Conservation (phyloP, 2,888 invertebrate genomes). For the Helicoverpa assulta region DNA sequence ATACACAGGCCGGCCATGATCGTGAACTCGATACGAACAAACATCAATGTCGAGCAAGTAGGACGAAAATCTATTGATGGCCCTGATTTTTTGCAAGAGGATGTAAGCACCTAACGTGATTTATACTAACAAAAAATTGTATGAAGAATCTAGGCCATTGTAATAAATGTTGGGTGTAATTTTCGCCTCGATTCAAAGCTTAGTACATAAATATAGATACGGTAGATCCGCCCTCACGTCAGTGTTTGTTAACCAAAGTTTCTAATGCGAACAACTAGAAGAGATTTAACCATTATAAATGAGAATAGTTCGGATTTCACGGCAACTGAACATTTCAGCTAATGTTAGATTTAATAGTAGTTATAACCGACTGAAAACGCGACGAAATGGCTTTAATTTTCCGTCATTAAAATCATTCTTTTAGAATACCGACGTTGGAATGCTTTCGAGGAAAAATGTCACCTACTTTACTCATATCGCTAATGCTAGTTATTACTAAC, state of each 20-base stretch:
- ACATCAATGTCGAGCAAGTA: slow-evolving; percentile 44
- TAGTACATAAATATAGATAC: slow-evolving; percentile 37
- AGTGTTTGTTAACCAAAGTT: slow-evolving; percentile 50
- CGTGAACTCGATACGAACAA: slow-evolving; percentile 61
- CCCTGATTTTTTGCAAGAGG: slow-evolving; percentile 33
- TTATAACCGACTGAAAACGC: slow-evolving; percentile 53
- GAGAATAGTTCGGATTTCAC: slow-evolving; percentile 52
- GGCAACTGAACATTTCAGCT: slow-evolving; percentile 55
- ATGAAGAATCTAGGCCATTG: slow-evolving; percentile 31
- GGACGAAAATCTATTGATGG: slow-evolving; percentile 42
- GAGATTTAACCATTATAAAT: slow-evolving; percentile 44
- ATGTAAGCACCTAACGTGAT: slow-evolving; percentile 7
- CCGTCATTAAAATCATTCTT: slow-evolving; percentile 59
- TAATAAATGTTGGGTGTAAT: slow-evolving; percentile 29
- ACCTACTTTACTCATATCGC: slow-evolving; percentile 48
- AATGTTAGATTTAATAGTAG: slow-evolving; percentile 59
- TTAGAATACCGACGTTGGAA: slow-evolving; percentile 57
- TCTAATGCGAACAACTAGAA: slow-evolving; percentile 43
- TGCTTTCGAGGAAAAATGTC: slow-evolving; percentile 61
- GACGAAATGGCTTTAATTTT: slow-evolving; percentile 48
- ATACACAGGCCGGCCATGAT: slow-evolving; percentile 57
- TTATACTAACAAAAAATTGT: slow-evolving; percentile 7
- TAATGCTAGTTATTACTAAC: slow-evolving; percentile 61
- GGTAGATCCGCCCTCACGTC: slow-evolving; percentile 30
- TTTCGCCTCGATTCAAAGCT: slow-evolving; percentile 46